A percentile compares a stretch with the other conserved stretches of the same genome.
These are phyloP conservation scores for Eilema caniola DNA, from an alignment of 2,888 invertebrate species.

Conservation along the genomic window DNA sequence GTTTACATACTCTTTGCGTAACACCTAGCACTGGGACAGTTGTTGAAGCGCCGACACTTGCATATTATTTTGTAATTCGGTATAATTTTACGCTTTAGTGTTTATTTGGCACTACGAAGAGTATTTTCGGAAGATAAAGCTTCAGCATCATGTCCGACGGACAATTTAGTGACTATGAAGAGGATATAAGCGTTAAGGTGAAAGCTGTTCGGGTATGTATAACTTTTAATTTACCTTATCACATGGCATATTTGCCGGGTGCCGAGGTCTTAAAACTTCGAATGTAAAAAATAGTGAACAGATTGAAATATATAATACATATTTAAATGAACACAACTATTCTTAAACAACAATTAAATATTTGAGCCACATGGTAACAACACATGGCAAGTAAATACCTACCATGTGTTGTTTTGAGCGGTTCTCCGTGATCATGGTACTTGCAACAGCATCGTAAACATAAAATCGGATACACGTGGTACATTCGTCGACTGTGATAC, in stretches of 20 bases:
- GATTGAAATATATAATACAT: neutral
- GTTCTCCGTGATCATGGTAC: neutral
- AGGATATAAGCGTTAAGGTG: slow-evolving; percentile 71
- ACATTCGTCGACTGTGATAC: neutral
- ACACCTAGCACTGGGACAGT: neutral
- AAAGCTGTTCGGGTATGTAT: slow-evolving; percentile 77
- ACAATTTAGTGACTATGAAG: slow-evolving; percentile 80
- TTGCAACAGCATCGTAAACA: neutral
- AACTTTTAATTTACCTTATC: neutral
- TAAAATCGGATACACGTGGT: neutral
- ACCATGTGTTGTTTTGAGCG: no score
- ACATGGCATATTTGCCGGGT: neutral
- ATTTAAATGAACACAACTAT: neutral
- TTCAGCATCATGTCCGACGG: slow-evolving; percentile 61
- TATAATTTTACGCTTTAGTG: neutral
- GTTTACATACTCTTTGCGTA: neutral
- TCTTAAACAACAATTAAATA: no score
- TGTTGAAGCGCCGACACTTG: neutral
- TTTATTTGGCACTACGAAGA: neutral
- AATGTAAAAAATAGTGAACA: neutral
- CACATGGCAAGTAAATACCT: no score
- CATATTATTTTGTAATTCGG: neutral
- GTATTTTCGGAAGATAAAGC: neutral
- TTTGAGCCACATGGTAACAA: no score
- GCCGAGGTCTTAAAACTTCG: neutral